Percentiles rank a stretch among this genome's conserved stretches.
These are phyloP conservation scores for Drosophila niveifrons DNA, from an alignment of 2,888 invertebrate genomes.

Conservation along the genomic window DNA sequence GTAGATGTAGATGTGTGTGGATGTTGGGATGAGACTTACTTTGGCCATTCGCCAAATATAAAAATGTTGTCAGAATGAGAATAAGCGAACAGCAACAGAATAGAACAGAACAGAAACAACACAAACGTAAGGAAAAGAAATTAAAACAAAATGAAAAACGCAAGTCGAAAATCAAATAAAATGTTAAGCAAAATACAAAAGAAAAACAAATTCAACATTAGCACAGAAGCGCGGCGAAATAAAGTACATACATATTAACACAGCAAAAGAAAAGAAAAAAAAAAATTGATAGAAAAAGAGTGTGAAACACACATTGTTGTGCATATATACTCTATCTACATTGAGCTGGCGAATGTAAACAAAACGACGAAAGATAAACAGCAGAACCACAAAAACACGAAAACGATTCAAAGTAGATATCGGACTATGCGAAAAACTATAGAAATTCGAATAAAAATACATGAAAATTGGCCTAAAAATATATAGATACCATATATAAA, in stretches of 20 bases:
- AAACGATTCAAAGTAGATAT: constrained; percentile 27
- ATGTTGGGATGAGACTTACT: constrained; percentile 64
- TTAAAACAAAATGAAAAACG: constrained; percentile 32
- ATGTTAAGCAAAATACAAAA: constrained; percentile 76
- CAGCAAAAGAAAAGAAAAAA: constrained; percentile 1
- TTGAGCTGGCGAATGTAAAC: constrained; percentile 67
- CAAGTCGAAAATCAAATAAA: constrained; percentile 74
- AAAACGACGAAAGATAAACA: constrained; percentile 78
- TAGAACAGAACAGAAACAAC: constrained; percentile 2
- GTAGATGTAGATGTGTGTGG: constrained; percentile 11
- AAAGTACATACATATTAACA: constrained; percentile 34
- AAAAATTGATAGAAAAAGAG: constrained; percentile 17
- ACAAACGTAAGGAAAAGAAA: constrained; percentile 21
- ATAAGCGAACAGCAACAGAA: constrained; percentile 17
- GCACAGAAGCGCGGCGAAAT: constrained; percentile 55
- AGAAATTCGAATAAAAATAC: constrained; percentile 26
- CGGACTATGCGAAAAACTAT: constrained; percentile 22
- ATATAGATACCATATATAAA: neutral
- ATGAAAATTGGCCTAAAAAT: constrained; percentile 36
- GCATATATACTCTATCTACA: constrained; percentile 13
- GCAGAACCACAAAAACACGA: constrained; percentile 64
- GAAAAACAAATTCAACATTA: constrained; percentile 69
- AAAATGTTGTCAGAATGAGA: constrained; percentile 62
- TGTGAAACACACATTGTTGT: constrained; percentile 26
- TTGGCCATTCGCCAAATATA: constrained; percentile 70